Evolutionary conservation across 2,113 vertebrate genomes (phyloP).

Genomic region (Pholis gunnellus): DNA sequence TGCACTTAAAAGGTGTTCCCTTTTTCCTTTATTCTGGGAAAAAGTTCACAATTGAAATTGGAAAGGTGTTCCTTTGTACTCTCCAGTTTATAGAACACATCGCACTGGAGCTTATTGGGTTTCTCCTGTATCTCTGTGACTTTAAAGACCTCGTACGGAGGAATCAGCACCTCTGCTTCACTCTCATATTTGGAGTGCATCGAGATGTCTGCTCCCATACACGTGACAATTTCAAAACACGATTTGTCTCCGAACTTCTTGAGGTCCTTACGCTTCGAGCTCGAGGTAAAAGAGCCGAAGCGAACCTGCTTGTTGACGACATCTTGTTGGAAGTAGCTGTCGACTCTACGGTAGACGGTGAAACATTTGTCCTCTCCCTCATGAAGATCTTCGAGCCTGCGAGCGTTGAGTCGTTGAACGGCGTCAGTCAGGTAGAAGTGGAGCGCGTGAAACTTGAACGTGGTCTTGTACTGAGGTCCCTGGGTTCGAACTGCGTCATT

Average conservation of each 20-base stretch:
- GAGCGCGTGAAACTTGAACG: neutral
- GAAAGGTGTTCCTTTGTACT: accelerated
- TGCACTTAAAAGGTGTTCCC: neutral
- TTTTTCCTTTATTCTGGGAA: neutral
- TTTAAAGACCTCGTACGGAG: slow-evolving; percentile 5
- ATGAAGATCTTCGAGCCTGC: too few relatives aligned
- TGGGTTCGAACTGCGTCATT: neutral
- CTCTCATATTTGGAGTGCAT: neutral
- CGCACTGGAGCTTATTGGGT: neutral
- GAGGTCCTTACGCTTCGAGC: too few relatives aligned
- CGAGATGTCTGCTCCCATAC: neutral
- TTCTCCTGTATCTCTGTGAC: neutral
- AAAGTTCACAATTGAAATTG: neutral
- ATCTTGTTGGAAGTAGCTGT: neutral
- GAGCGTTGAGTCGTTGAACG: neutral
- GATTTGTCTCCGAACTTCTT: too few relatives aligned
- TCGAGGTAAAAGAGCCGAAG: neutral
- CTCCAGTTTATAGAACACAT: neutral
- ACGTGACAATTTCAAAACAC: neutral
- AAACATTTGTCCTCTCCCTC: neutral
- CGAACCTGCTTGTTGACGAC: neutral
- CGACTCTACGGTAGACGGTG: neutral
- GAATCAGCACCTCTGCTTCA: neutral
- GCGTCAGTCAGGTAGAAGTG: neutral
- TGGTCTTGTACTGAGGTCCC: neutral